phyloP scores from a whole-genome alignment of 2,797 vertebrate species.

The Myoxocephalus aenaeus region DNA sequence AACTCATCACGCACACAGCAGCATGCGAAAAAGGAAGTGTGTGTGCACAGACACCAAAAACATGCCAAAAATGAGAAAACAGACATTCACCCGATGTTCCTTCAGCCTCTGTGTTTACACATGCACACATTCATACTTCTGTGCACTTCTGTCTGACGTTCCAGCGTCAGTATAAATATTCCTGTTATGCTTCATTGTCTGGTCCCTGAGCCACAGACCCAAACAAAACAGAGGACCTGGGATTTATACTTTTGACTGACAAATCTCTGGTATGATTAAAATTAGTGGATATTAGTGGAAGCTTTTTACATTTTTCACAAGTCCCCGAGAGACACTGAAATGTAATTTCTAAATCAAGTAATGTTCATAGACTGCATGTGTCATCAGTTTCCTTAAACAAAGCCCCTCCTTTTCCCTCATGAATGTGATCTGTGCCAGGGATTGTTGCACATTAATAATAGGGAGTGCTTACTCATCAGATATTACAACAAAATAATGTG shows the following conservation, averaged over 20 bases:
- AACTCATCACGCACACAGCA: constrained; percentile 35
- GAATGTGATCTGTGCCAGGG: constrained; percentile 43
- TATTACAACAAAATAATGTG: constrained; percentile 42
- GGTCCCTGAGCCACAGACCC: constrained; percentile 30
- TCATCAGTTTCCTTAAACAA: constrained; percentile 59
- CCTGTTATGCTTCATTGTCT: constrained; percentile 43
- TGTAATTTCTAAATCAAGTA: constrained; percentile 45
- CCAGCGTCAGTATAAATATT: constrained; percentile 56
- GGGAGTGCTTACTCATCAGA: constrained; percentile 52
- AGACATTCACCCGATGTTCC: background rate
- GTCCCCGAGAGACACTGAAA: constrained; percentile 20
- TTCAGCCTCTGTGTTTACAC: constrained; percentile 2
- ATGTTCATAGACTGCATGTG: constrained; percentile 34
- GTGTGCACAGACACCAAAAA: constrained; percentile 27
- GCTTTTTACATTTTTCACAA: background rate
- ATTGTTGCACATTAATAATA: constrained; percentile 60
- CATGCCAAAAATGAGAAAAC: constrained; percentile 9
- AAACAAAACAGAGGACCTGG: constrained; percentile 15
- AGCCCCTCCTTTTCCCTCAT: constrained; percentile 28
- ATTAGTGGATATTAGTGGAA: constrained; percentile 20
- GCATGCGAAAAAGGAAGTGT: constrained; percentile 33
- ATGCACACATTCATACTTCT: background rate
- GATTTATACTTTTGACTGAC: background rate
- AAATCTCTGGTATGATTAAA: constrained; percentile 25
- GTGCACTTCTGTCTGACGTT: constrained; percentile 34